Base-by-base conservation (phyloP, 2,113 vertebrate genomes). In the Amia ocellicauda region DNA sequence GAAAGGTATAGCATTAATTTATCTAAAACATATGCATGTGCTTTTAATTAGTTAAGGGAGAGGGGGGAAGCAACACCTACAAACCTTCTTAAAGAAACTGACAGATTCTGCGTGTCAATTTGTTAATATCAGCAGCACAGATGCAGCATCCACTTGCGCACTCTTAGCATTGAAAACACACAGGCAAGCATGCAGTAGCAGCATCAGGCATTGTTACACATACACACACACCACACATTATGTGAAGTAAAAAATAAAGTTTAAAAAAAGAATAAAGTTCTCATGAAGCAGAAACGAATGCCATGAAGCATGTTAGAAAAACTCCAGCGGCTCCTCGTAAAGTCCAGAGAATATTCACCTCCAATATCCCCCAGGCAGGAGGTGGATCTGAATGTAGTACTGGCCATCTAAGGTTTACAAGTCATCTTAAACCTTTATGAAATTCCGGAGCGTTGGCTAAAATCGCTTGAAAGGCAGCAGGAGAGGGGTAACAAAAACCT, bases 251-350 rank as follows among this genome's bases (percentile, higher is more conserved):
- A n/a, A n/a, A n/a, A n/a, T n/a, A n/a, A n/a, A n/a, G n/a, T n/a
- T n/a, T 60, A 45, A 59, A 65, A 62, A 53, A 53, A 9, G 53
- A 63, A 40, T 69, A 19, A 58, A 5, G 13, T 58, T 58, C 56
- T 22, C 54, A 71, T 66, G 51, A 72, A 59, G 55, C 61, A 60
- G 14, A 43, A 9, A 3, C 19, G 26, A 13, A 42, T 58, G 41
- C 58, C 55, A 66, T 36, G 64, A 58, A 47, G 55, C 36, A 22
- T 58, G 56, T 16, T 14, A 29, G 49, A 43, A 57, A 28, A 50
- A 49, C 19, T 40, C 43, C 64, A 19, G 24, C 14, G 45, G 53
- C 24, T 42, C 50, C 22, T 41, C 17, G 22, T 27, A 53, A 22
- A 23, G 23, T 23, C n/a, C 51, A 53, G 20, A 53, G 24, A 1